These are phyloP conservation scores for Manacus vitellinus DNA, from an alignment of 2,113 vertebrate genomes.

Conservation along the genomic window DNA sequence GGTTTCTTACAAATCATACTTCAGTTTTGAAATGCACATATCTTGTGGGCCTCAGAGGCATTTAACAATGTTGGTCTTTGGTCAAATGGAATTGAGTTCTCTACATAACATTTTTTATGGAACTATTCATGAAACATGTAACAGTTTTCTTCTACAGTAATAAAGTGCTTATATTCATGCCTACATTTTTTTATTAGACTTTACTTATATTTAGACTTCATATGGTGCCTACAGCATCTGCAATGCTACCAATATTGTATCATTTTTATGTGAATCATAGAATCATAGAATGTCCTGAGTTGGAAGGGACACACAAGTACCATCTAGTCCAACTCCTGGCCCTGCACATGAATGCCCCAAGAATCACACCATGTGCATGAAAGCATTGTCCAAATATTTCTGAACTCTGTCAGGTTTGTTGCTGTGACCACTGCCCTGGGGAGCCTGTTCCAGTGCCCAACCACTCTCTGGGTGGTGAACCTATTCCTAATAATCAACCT, in stretches of 20 bases:
- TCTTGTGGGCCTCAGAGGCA: background rate
- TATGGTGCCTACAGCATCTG: background rate
- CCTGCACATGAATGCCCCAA: background rate
- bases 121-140: background rate
- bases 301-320: background rate
- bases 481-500: background rate
- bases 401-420: background rate
- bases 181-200: background rate
- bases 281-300: background rate
- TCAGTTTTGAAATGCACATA: background rate
- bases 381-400: background rate
- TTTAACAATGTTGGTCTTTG: background rate
- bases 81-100: background rate
- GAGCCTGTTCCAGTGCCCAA: background rate
- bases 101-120: background rate
- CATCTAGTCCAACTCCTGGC: rapidly evolving
- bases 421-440: background rate
- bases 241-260: background rate
- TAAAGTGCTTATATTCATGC: background rate
- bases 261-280: background rate
- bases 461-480: background rate
- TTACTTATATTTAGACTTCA: background rate
- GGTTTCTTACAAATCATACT: background rate
- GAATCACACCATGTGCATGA: background rate
- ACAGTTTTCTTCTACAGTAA: background rate